Percentiles rank a stretch among this genome's conserved stretches.
Conservation (phyloP, 2,888 invertebrate species). For the Colletes collaris region DNA sequence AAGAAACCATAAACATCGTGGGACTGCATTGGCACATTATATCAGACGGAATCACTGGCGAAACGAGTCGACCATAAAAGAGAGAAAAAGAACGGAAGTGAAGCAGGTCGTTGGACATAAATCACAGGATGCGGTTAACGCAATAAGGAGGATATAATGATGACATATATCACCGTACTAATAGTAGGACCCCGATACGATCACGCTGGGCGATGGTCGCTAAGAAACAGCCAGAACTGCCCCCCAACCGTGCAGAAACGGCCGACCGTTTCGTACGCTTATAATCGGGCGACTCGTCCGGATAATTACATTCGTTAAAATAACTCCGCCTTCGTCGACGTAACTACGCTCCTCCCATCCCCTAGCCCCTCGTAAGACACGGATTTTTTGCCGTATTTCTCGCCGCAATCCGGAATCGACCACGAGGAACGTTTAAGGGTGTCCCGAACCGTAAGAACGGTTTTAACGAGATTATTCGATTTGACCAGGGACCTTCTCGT, state of each 20-base stretch:
- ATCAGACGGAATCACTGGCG: slow-evolving; percentile 46
- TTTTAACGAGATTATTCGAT: slow-evolving; percentile 54
- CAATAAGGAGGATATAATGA: slow-evolving; percentile 67
- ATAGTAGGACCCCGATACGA: slow-evolving; percentile 65
- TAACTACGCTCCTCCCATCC: slow-evolving; percentile 12
- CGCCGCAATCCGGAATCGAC: slow-evolving; percentile 16
- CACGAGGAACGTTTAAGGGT: slow-evolving; percentile 33
- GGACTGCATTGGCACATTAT: slow-evolving; percentile 39
- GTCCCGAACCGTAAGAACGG: slow-evolving; percentile 34
- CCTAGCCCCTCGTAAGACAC: slow-evolving; percentile 25
- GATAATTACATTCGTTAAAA: slow-evolving; percentile 78
- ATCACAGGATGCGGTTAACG: slow-evolving; percentile 63
- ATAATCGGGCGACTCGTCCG: slow-evolving; percentile 58
- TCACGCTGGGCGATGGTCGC: slow-evolving; percentile 61
- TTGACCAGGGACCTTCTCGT: not conserved
- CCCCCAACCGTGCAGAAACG: slow-evolving; percentile 59
- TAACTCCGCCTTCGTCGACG: slow-evolving; percentile 56
- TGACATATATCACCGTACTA: slow-evolving; percentile 69
- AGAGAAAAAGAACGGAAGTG: slow-evolving; percentile 57
- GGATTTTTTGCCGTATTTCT: slow-evolving; percentile 23
- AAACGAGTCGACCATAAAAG: slow-evolving; percentile 35
- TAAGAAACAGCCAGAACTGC: slow-evolving; percentile 58
- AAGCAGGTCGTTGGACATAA: slow-evolving; percentile 60
- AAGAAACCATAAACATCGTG: slow-evolving; percentile 50
- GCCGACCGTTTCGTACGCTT: slow-evolving; percentile 62